Percentiles rank a stretch among this genome's conserved stretches.
Evolutionary conservation across 1,140 invertebrate species (phyloP).

Genomic region (Cydia splendana): DNA sequence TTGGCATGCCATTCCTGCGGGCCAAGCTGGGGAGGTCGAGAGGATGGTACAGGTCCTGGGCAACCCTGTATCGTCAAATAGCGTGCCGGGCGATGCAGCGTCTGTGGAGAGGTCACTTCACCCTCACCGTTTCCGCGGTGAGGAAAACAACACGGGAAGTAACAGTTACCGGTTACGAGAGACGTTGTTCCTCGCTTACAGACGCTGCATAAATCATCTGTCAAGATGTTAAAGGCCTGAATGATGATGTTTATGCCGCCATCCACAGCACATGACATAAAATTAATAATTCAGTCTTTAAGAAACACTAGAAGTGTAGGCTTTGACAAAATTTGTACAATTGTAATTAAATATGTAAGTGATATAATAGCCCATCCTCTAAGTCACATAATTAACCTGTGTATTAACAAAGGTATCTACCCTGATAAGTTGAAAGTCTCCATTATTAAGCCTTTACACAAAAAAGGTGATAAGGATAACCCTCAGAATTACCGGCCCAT

Average conservation of each 20-base stretch:
- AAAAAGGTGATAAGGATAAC: conserved; percentile 9
- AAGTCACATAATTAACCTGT: conserved; percentile 33
- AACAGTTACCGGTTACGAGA: too few relatives aligned
- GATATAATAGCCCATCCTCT: conserved; percentile 17
- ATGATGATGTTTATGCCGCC: background rate
- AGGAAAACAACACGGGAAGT: too few relatives aligned
- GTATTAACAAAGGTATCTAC: conserved; percentile 16
- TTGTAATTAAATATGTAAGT: conserved; percentile 33
- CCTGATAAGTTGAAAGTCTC: conserved; percentile 21
- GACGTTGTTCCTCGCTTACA: too few relatives aligned
- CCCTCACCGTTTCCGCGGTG: too few relatives aligned
- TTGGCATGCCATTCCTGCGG: too few relatives aligned
- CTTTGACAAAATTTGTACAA: conserved; percentile 31
- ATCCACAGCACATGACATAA: conserved; percentile 10
- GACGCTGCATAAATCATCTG: too few relatives aligned
- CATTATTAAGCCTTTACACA: background rate
- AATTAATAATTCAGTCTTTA: conserved; percentile 18
- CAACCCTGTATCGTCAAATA: too few relatives aligned
- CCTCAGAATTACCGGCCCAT: conserved; percentile 18
- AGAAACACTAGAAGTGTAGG: conserved; percentile 35
- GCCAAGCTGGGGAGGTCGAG: too few relatives aligned
- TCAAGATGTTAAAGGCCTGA: too few relatives aligned
- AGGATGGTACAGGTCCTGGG: too few relatives aligned
- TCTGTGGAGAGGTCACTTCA: too few relatives aligned
- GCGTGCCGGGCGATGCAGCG: too few relatives aligned